Evolutionary conservation across 2,888 invertebrate genomes (phyloP).

Genomic region (Andricus quercusramuli): DNA sequence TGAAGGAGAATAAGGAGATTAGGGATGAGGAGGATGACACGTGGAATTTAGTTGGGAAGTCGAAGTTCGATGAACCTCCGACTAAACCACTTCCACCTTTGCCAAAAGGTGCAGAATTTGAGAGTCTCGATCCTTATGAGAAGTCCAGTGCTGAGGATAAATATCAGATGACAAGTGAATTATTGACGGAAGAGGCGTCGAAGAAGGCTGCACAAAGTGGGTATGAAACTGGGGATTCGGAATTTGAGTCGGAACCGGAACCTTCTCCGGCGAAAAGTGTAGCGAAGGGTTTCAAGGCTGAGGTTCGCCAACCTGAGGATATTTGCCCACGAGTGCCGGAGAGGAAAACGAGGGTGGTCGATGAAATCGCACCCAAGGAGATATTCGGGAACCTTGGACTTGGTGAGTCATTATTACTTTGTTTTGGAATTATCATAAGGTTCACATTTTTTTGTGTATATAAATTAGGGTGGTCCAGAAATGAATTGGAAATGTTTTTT

Average conservation of each 20-base stretch:
- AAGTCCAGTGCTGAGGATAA: slow-evolving; percentile 49
- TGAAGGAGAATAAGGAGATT: slow-evolving; percentile 43
- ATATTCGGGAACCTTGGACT: slow-evolving; percentile 87
- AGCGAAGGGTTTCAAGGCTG: slow-evolving; percentile 43
- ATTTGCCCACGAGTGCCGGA: slow-evolving; percentile 46
- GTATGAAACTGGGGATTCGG: slow-evolving; percentile 67
- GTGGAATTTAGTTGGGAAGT: slow-evolving; percentile 44
- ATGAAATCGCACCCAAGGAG: slow-evolving; percentile 81
- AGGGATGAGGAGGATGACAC: slow-evolving; percentile 46
- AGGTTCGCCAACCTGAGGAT: slow-evolving; percentile 38
- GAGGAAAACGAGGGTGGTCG: slow-evolving; percentile 65
- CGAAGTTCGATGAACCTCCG: slow-evolving; percentile 60
- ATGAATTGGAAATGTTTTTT: too few species aligned
- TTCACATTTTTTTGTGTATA: too few species aligned
- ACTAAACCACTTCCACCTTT: slow-evolving; percentile 73
- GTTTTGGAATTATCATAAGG: neutral
- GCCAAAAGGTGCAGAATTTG: slow-evolving; percentile 63
- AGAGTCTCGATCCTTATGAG: slow-evolving; percentile 44
- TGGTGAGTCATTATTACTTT: slow-evolving; percentile 80
- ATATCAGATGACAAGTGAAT: slow-evolving; percentile 63
- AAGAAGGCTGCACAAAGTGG: slow-evolving; percentile 53
- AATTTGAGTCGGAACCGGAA: slow-evolving; percentile 75
- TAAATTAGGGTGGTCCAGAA: too few species aligned
- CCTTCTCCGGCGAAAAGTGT: slow-evolving; percentile 67
- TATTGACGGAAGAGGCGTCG: slow-evolving; percentile 54